These are phyloP conservation scores for Sinocyclocheilus maitianheensis DNA, from an alignment of 2,113 vertebrate species.

Conservation along the genomic window DNA sequence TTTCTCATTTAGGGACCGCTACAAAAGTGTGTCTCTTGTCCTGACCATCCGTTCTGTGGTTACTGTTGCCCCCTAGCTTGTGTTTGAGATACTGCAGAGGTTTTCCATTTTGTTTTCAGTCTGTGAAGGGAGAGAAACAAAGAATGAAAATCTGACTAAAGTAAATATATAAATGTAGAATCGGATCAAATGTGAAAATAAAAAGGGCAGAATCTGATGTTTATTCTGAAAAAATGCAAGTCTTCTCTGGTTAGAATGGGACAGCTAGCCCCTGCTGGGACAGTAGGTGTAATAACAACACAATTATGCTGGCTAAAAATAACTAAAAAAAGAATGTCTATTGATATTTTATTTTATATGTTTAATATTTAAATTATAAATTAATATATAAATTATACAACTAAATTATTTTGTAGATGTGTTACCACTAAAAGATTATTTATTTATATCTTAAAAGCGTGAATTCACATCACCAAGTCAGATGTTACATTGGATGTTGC, in stretches of 20 bases:
- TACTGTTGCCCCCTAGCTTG: conserved; percentile 56
- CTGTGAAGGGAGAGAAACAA: neutral
- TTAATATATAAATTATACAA: too few species aligned
- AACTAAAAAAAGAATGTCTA: too few species aligned
- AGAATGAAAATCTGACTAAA: neutral
- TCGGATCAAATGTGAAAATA: neutral
- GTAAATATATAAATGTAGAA: neutral
- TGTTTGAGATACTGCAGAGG: conserved; percentile 12
- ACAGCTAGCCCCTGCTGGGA: neutral
- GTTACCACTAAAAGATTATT: too few species aligned
- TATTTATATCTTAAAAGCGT: too few species aligned
- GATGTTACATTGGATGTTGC: too few species aligned
- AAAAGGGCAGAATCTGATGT: neutral
- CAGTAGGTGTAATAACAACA: neutral
- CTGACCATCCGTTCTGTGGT: conserved; percentile 44
- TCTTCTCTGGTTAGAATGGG: too few species aligned
- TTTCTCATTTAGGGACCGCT: conserved; percentile 39
- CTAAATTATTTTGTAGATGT: too few species aligned
- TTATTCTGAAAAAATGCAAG: too few species aligned
- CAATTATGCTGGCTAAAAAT: neutral
- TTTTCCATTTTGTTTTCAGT: neutral
- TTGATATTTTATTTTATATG: too few species aligned
- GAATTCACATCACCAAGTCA: too few species aligned
- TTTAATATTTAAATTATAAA: too few species aligned
- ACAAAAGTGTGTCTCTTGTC: conserved; percentile 4